Conservation (phyloP, 2,888 invertebrate species). For the Phalangium opilio region DNA sequence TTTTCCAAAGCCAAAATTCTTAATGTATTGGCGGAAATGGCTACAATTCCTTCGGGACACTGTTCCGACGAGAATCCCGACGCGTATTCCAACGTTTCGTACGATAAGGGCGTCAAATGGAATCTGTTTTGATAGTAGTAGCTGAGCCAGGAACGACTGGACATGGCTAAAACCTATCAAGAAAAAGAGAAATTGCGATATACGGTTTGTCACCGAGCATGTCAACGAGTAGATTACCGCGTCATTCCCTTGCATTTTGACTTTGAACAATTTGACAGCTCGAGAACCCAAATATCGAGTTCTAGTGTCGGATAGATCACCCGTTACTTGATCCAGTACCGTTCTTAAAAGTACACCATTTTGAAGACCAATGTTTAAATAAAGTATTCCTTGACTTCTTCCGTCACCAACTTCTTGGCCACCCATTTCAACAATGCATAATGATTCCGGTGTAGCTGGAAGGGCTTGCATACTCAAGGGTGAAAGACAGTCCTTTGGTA, state of each 20-base stretch:
- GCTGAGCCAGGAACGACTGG: constrained; percentile 92
- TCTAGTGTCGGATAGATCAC: constrained; percentile 90
- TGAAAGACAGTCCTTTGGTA: constrained; percentile 74
- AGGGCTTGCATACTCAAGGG: constrained; percentile 92
- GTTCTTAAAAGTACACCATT: constrained; percentile 41
- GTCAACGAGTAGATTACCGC: constrained; percentile 43
- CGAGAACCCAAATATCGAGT: constrained; percentile 91
- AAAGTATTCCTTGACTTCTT: constrained; percentile 54
- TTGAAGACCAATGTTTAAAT: constrained; percentile 82
- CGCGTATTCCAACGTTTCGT: constrained; percentile 92
- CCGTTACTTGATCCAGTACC: constrained; percentile 43
- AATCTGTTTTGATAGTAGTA: constrained; percentile 94
- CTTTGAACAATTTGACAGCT: constrained; percentile 89
- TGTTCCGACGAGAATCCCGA: constrained; percentile 90
- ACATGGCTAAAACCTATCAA: constrained; percentile 68
- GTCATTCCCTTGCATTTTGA: constrained; percentile 87
- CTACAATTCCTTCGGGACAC: constrained; percentile 98
- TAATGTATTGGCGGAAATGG: constrained; percentile 92
- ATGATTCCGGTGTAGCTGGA: constrained; percentile 87
- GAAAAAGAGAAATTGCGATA: background rate
- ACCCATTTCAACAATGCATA: constrained; percentile 91
- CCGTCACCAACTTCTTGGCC: constrained; percentile 35
- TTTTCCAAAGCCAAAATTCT: constrained; percentile 92
- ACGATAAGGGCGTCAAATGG: constrained; percentile 86
- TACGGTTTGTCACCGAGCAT: background rate